A percentile compares a stretch with the other conserved stretches of the same genome.
Evolutionary conservation across 2,113 vertebrate species (phyloP).

Genomic region (Melierax canorus): DNA sequence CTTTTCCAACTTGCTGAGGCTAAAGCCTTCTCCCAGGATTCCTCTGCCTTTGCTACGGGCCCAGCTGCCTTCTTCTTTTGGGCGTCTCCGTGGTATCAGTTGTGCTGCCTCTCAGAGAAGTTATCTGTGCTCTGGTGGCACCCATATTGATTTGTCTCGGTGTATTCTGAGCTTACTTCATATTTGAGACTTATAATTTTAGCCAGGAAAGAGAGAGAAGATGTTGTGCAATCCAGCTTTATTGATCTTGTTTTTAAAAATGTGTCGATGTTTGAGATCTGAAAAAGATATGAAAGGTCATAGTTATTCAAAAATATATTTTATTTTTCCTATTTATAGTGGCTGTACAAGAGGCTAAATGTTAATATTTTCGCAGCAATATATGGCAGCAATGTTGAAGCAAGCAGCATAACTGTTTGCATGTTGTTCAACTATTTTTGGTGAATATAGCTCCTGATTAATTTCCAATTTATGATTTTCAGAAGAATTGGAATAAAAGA

Average conservation of each 20-base stretch:
- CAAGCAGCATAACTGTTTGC: background rate
- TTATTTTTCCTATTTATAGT: background rate
- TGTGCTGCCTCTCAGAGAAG: background rate
- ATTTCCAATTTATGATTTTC: background rate
- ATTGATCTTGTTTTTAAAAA: background rate
- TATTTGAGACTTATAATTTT: background rate
- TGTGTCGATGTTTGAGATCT: background rate
- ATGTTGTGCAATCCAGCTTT: background rate
- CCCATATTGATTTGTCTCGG: rapidly evolving
- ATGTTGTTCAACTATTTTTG: background rate
- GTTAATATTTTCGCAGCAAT: background rate
- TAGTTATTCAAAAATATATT: background rate
- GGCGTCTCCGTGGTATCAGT: background rate
- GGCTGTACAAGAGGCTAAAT: background rate
- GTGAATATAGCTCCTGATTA: background rate
- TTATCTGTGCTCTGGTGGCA: background rate
- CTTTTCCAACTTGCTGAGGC: background rate
- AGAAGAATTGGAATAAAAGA: background rate
- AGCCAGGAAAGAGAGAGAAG: background rate
- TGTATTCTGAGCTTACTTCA: background rate
- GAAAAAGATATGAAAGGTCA: background rate
- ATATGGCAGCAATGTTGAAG: background rate
- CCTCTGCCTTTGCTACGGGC: background rate
- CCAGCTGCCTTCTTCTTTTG: background rate
- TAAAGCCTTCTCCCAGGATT: background rate